phyloP scores from a whole-genome alignment of 2,888 invertebrate genomes.

The Crocallis elinguaria region DNA sequence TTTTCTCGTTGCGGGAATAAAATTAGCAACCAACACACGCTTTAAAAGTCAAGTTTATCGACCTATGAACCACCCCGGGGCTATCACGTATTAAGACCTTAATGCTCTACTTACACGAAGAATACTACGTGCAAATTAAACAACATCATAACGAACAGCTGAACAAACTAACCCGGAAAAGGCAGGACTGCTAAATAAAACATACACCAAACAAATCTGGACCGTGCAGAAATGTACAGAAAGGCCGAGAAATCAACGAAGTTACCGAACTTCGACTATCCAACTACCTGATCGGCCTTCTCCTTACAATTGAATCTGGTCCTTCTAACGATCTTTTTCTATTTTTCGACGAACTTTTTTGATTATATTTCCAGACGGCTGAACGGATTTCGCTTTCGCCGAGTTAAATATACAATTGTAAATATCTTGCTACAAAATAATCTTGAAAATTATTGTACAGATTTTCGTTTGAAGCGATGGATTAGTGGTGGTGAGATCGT shows the following conservation, averaged over 20 bases:
- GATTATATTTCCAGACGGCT: constrained; percentile 14
- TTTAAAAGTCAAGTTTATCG: too few relatives aligned
- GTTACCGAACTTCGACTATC: constrained; percentile 13
- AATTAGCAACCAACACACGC: too few relatives aligned
- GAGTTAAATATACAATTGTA: constrained; percentile 8
- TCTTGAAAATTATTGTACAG: not conserved
- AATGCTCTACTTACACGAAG: not conserved
- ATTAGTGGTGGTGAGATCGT: too few relatives aligned
- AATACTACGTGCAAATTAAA: constrained; percentile 1
- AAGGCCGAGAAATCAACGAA: constrained; percentile 18
- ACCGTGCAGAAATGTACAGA: constrained; percentile 5
- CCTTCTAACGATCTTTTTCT: constrained; percentile 21
- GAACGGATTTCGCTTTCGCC: constrained; percentile 10
- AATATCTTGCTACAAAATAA: not conserved
- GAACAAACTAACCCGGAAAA: constrained; percentile 6
- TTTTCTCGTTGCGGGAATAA: too few relatives aligned
- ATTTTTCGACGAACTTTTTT: constrained; percentile 15
- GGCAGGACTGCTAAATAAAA: constrained; percentile 18
- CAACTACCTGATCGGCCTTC: constrained; percentile 10
- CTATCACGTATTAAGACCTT: not conserved
- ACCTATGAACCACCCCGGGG: too few relatives aligned
- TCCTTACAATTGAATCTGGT: constrained; percentile 19
- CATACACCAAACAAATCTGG: constrained; percentile 8
- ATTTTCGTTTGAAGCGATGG: too few relatives aligned
- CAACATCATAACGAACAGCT: constrained; percentile 6